Evolutionary conservation across 2,113 vertebrate genomes (phyloP).

Genomic region (Speoplatyrhinus poulsoni): DNA sequence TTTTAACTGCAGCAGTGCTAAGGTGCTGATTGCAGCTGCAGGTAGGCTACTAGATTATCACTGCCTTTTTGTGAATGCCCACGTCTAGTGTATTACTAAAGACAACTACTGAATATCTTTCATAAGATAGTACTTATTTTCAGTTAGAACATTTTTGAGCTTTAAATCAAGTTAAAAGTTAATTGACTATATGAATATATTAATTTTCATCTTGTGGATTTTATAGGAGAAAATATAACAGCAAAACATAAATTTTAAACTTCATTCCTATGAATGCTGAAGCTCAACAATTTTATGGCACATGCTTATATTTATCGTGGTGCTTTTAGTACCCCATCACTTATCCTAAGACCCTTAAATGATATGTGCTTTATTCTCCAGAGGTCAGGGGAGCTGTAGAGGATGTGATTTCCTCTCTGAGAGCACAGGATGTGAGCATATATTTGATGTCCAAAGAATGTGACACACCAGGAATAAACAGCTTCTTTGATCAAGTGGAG

Average conservation of each 20-base stretch:
- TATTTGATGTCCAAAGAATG: slow-evolving; percentile 78
- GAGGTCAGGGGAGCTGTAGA: slow-evolving; percentile 78
- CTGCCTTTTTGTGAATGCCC: neutral
- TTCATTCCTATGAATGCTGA: too few species aligned
- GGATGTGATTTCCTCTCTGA: slow-evolving; percentile 80
- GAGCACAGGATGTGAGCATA: slow-evolving; percentile 73
- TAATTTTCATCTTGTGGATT: too few species aligned
- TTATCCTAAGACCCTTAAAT: neutral
- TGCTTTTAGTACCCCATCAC: neutral
- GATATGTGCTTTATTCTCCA: slow-evolving; percentile 37
- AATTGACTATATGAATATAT: too few species aligned
- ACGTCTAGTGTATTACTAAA: neutral
- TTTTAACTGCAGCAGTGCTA: slow-evolving; percentile 77
- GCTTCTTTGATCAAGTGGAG: slow-evolving; percentile 78
- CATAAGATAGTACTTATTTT: neutral
- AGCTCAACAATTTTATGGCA: too few species aligned
- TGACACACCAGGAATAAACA: slow-evolving; percentile 70
- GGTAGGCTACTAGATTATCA: slow-evolving; percentile 63
- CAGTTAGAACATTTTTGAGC: neutral
- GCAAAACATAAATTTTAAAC: too few species aligned
- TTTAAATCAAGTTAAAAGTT: neutral
- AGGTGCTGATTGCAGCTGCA: slow-evolving; percentile 77
- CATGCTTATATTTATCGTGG: too few species aligned
- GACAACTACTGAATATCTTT: neutral
- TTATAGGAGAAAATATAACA: too few species aligned